Evolutionary conservation across 2,797 vertebrate genomes (phyloP), one percentile per base, ranked within the genome.

Genomic region (Gymnothorax reevesii): DNA sequence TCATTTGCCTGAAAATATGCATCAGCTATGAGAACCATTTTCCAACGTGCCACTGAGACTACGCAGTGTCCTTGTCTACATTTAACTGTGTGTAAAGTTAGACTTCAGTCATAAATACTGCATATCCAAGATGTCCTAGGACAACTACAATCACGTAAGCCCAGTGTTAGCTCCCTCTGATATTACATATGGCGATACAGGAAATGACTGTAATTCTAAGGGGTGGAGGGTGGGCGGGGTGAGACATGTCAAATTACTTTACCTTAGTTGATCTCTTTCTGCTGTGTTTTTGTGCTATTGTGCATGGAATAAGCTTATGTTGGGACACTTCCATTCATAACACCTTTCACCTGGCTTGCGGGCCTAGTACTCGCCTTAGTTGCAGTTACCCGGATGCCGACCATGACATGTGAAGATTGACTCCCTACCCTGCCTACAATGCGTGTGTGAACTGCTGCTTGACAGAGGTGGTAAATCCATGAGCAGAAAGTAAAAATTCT

Each of bases 81-180:
- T 90, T 94, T 91, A 93, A 94, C 92, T 89, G 91, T 92, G 94
- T 95, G 94, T 95, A 95, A 96, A 85, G 94, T 94, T 93, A 95
- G 93, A 94, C 94, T 94, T 92, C 15, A 92, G 90, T 94, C 92
- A 93, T 95, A 94, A 95, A 94, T 95, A 95, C 95, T 95, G 93
- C 95, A 93, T 94, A 93, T 93, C 91, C 89, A 93, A 94, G 84
- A 86, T 93, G 89, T 91, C 90, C 94, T 93, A 92, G 90, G 89
- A 93, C 89, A 87, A 90, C 88, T 86, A 91, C 87, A 92, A 93
- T 94, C 94, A 95, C 92, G 92, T 92, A 92, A 94, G 91, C 88
- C 90, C 89, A 91, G 93, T 93, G 92, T 94, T 92, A 93, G 92
- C 93, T 94, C 93, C 90, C 91, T 89, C 89, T 89, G 91, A 91